phyloP scores from a whole-genome alignment of 2,888 invertebrate species.

The Epinotia brunnichana region DNA sequence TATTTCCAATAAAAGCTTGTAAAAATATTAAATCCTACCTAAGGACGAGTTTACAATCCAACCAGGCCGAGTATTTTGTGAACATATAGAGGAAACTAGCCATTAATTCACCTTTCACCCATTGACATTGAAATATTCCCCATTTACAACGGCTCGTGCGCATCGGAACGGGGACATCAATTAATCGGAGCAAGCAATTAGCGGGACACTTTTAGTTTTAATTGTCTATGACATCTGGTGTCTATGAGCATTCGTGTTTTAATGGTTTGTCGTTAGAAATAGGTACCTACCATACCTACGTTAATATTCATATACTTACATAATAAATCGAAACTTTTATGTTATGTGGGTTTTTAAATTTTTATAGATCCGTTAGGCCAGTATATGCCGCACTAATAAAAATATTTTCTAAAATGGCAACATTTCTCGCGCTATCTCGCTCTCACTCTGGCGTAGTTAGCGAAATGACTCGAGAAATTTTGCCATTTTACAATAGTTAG shows the following conservation, averaged over 20 bases:
- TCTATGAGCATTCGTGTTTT: conserved; percentile 4
- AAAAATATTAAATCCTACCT: too few species aligned
- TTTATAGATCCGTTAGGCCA: too few species aligned
- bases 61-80: background rate
- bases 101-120: conserved; percentile 27
- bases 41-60: background rate
- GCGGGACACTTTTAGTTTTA: conserved; percentile 39
- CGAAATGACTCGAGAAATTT: too few species aligned
- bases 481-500: too few species aligned
- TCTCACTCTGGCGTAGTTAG: too few species aligned
- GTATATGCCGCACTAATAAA: too few species aligned
- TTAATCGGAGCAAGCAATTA: conserved; percentile 37
- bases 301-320: background rate
- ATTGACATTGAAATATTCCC: conserved; percentile 36
- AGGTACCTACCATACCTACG: background rate
- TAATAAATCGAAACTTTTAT: background rate
- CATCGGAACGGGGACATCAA: conserved; percentile 32
- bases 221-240: conserved; percentile 41
- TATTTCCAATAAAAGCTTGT: too few species aligned
- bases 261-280: conserved; percentile 1
- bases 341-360: background rate
- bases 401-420: too few species aligned
- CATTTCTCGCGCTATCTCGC: too few species aligned
- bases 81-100: background rate
- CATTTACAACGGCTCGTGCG: conserved; percentile 8